Conservation (phyloP, 2,888 invertebrate genomes). For the Ophonus ardosiacus region DNA sequence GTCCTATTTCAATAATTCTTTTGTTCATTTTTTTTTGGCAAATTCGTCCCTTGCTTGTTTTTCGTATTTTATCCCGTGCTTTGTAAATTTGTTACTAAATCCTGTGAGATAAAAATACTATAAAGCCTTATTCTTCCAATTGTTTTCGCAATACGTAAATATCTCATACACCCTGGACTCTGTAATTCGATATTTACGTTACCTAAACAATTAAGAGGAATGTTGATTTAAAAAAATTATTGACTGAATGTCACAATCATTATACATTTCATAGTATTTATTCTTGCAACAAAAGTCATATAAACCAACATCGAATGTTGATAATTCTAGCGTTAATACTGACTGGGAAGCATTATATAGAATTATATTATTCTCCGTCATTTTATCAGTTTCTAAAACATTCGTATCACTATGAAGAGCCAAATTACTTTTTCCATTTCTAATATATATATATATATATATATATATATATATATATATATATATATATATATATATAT, state of each 20-base stretch:
- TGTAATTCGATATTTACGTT: slow-evolving; percentile 6
- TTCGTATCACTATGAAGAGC: background rate
- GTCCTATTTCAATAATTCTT: background rate
- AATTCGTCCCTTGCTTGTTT: background rate
- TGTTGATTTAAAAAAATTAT: background rate
- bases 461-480: too few relatives aligned
- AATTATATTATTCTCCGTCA: background rate
- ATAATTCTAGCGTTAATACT: background rate
- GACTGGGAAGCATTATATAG: background rate
- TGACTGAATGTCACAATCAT: background rate
- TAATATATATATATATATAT: too few relatives aligned
- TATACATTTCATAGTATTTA: background rate
- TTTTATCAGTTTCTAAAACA: background rate
- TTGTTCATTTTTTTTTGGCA: background rate
- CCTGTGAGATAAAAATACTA: slow-evolving; percentile 3
- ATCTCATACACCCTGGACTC: background rate
- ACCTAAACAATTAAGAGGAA: background rate
- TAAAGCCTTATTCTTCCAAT: slow-evolving; percentile 1
- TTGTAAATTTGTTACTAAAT: background rate
- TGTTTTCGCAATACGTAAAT: background rate
- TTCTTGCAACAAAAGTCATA: background rate
- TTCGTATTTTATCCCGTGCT: background rate
- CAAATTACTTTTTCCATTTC: background rate
- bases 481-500: too few relatives aligned
- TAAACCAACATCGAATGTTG: background rate